These are phyloP conservation scores for Plodia interpunctella DNA, from an alignment of 1,140 invertebrate species.

Conservation along the genomic window DNA sequence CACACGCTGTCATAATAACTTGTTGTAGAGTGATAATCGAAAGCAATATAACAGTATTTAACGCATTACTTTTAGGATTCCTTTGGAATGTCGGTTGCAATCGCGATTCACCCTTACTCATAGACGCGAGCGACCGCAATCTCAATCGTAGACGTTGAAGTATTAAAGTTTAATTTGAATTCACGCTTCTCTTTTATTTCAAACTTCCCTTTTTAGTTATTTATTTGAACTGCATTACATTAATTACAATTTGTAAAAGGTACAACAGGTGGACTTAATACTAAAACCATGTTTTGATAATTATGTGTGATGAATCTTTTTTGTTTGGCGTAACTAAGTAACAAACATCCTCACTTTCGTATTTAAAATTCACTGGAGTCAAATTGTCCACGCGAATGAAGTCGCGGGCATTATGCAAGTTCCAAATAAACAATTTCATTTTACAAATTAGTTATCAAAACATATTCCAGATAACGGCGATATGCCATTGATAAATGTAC, in stretches of 20 bases:
- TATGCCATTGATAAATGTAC: neutral
- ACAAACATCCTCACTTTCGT: too few species aligned
- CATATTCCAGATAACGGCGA: neutral
- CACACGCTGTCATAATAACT: conserved; percentile 10
- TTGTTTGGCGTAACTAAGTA: too few species aligned
- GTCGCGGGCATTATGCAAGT: too few species aligned
- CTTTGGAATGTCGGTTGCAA: conserved; percentile 6
- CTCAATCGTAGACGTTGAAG: conserved; percentile 59
- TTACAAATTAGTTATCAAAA: neutral
- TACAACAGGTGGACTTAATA: too few species aligned
- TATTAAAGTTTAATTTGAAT: conserved; percentile 70
- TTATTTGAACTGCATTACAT: too few species aligned
- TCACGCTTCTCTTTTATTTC: conserved; percentile 46
- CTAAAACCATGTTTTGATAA: too few species aligned
- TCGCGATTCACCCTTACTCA: conserved; percentile 5
- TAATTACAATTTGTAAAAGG: too few species aligned
- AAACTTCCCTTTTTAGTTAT: too few species aligned
- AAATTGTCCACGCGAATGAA: too few species aligned
- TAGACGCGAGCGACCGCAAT: conserved; percentile 29
- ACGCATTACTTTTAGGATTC: conserved; percentile 6
- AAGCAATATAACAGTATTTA: conserved; percentile 57
- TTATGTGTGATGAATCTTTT: too few species aligned
- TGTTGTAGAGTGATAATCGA: conserved; percentile 40
- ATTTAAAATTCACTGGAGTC: too few species aligned
- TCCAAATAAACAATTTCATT: too few species aligned